Percentiles rank a stretch among this genome's conserved stretches.
These are phyloP conservation scores for Caenorhabditis briggsae DNA, from an alignment of 1,140 invertebrate species.

Conservation along the genomic window DNA sequence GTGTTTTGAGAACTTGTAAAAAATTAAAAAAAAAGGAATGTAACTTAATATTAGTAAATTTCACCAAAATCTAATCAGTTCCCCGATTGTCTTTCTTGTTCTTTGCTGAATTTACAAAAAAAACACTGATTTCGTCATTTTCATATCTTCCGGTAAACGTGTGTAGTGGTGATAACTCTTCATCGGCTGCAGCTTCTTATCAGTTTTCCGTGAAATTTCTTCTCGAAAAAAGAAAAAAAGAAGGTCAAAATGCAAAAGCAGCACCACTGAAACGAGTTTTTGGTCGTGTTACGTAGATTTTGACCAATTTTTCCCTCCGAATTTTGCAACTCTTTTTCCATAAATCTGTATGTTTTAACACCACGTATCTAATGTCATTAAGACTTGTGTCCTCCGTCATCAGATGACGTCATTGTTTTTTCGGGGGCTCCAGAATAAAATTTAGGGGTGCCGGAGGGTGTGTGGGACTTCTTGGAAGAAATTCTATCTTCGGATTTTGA, in stretches of 20 bases:
- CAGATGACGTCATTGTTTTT: slow-evolving; percentile 41
- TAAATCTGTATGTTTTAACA: not conserved
- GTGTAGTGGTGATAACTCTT: not conserved
- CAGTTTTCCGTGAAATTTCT: slow-evolving; percentile 42
- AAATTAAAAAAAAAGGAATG: too few species aligned
- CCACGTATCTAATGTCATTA: slow-evolving; percentile 48
- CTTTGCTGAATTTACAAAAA: not conserved
- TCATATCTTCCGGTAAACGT: slow-evolving; percentile 12
- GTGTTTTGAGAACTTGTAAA: too few species aligned
- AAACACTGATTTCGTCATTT: slow-evolving; percentile 23
- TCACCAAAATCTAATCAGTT: too few species aligned
- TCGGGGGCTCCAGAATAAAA: too few species aligned
- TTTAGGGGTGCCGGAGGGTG: too few species aligned
- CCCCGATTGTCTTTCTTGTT: not conserved
- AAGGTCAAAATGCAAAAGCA: not conserved
- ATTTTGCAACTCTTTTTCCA: not conserved
- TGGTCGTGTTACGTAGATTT: slow-evolving; percentile 44
- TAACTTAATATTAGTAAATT: too few species aligned
- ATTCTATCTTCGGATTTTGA: too few species aligned
- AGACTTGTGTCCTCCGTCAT: not conserved
- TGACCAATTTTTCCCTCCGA: not conserved
- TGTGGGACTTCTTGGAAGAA: not conserved
- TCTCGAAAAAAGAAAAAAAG: too few species aligned
- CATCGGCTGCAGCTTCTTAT: not conserved
- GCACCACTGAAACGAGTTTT: slow-evolving; percentile 15